Base-by-base conservation (phyloP, 2,797 vertebrate species). In the Oryzias dopingdopingensis region DNA sequence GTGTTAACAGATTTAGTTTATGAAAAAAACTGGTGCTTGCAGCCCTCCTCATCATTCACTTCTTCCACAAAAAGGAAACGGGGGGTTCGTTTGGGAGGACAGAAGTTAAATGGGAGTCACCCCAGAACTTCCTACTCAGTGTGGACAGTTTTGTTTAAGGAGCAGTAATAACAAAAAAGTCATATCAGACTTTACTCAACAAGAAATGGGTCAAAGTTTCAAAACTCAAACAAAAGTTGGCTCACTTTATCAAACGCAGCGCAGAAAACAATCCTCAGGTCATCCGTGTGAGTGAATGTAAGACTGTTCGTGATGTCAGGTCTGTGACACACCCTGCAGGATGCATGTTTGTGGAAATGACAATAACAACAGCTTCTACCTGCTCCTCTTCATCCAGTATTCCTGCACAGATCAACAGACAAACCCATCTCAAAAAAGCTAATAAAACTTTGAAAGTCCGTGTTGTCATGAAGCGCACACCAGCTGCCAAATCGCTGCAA, bases 1-100 rank as follows among this genome's bases (percentile, higher is more conserved):
- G 81, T 86, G 84, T 90, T 89, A 87, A 70, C 80, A 67, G 88
- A 89, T 88, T 89, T 72, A 80, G 84, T 90, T 92, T 90, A 87
- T 86, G 90, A 91, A 81, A 86, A 90, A 89, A 91, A 89, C 83
- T 86, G 87, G 82, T 70, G 79, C 46, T 29, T 1, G n/a, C 52
- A 65, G 74, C 65, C 64, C 57, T 64, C 57, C 37, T 59, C 70
- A 82, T 83, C 74, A 76, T 67, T 6, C 66, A 37, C 61, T 54
- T 62, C 69, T 73, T 54, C 57, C 40, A 52, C 32, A 26, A 14
- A 61, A 62, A 15, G 64, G 18, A 26, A 59, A 37, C 8, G 26
- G 3, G 10, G 64, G 54, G 12, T 13, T 7, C 52, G 72, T 65
- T 53, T 65, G 37, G 47, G 49, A 24, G 61, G 20, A 49, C 23